A percentile compares a stretch with the other conserved stretches of the same genome.
phyloP scores from a whole-genome alignment of 2,797 vertebrate species.

The Pyrocephalus nanus region DNA sequence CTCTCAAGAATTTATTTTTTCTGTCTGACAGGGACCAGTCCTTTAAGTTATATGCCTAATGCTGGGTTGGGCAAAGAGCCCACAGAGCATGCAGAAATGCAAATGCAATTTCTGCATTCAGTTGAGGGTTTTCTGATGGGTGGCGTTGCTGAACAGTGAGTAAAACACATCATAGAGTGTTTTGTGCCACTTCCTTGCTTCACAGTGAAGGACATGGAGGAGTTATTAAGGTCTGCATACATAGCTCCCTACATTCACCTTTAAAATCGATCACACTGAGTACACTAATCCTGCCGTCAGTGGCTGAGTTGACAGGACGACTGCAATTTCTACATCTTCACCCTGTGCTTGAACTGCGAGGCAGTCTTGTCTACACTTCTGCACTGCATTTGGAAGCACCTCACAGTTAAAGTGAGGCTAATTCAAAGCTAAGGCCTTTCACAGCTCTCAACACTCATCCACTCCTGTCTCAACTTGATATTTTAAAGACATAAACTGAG shows the following conservation, averaged over 20 bases:
- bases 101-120: background rate
- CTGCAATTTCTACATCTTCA: background rate
- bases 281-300: accelerated
- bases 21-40: background rate
- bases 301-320: background rate
- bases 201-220: background rate
- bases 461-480: background rate
- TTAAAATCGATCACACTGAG: background rate
- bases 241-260: background rate
- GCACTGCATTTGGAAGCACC: background rate
- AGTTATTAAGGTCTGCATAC: background rate
- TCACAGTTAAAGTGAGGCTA: background rate
- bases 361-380: background rate
- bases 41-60: background rate
- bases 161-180: background rate
- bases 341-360: background rate
- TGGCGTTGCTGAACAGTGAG: background rate
- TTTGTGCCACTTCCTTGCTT: background rate
- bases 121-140: background rate
- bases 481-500: background rate
- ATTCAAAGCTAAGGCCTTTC: background rate
- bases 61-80: background rate
- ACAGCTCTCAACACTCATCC: background rate
- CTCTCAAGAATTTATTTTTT: background rate
- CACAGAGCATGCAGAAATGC: background rate